Percentiles rank a stretch among this genome's conserved stretches.
phyloP scores from a whole-genome alignment of 2,888 invertebrate genomes.

The Drosophila tanythrix region DNA sequence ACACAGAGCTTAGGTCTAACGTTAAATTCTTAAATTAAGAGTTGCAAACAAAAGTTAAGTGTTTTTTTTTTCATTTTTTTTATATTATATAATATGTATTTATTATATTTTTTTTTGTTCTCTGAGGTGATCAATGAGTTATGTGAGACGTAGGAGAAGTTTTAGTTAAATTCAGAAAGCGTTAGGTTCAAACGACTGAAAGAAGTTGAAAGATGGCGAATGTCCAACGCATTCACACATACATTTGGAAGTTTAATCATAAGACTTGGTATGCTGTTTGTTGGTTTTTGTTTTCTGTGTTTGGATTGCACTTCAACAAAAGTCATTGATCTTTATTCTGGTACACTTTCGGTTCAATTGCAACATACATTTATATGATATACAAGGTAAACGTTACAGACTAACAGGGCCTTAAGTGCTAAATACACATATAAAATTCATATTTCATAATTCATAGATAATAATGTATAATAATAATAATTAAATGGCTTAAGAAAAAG shows the following conservation, averaged over 20 bases:
- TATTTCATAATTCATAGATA: constrained; percentile 61
- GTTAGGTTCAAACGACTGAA: constrained; percentile 64
- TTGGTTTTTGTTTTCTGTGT: constrained; percentile 66
- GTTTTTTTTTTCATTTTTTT: constrained; percentile 25
- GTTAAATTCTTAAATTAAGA: constrained; percentile 70
- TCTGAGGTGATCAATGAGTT: constrained; percentile 75
- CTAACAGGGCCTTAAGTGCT: constrained; percentile 70
- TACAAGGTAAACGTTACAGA: constrained; percentile 65
- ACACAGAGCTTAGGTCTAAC: constrained; percentile 53
- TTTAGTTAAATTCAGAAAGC: constrained; percentile 62
- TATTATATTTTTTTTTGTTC: constrained; percentile 12
- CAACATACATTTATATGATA: constrained; percentile 78
- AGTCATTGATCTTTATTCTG: constrained; percentile 84
- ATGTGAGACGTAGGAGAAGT: constrained; percentile 62
- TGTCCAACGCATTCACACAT: constrained; percentile 20
- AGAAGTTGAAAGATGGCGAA: constrained; percentile 36
- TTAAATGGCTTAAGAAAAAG: constrained; percentile 78
- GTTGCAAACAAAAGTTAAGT: constrained; percentile 78
- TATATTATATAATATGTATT: constrained; percentile 14
- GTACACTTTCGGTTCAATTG: constrained; percentile 79
- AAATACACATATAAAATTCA: constrained; percentile 80
- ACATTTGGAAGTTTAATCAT: constrained; percentile 45
- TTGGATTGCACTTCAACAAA: constrained; percentile 78
- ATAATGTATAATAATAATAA: constrained; percentile 49
- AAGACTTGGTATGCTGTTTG: constrained; percentile 57